Evolutionary conservation across 2,113 vertebrate species (phyloP).

Genomic region (Eonycteris spelaea): DNA sequence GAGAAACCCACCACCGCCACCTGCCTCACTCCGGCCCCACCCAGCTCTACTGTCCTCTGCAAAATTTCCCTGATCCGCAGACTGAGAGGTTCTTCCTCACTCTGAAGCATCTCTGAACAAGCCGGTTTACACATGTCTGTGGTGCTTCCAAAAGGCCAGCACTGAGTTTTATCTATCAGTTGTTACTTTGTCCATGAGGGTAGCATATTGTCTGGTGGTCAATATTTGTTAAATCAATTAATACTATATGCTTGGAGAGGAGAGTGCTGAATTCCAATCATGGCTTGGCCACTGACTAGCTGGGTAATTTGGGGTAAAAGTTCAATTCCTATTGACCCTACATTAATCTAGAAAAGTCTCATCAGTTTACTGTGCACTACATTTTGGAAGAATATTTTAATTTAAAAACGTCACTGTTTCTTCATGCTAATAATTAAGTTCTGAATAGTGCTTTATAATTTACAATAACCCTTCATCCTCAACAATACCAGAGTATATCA

Average conservation of each 20-base stretch:
- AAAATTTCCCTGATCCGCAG: neutral
- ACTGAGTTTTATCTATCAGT: neutral
- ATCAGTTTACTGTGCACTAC: neutral
- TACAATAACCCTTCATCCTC: neutral
- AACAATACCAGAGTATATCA: neutral
- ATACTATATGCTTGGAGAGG: neutral
- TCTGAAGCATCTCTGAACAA: neutral
- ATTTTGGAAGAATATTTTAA: neutral
- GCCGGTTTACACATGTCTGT: neutral
- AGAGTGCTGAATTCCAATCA: neutral
- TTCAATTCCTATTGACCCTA: neutral
- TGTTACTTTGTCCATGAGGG: neutral
- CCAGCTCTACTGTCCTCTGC: neutral
- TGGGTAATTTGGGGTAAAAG: neutral
- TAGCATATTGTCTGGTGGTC: neutral
- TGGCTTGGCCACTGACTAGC: neutral
- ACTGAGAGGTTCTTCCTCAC: neutral
- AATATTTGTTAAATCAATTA: neutral
- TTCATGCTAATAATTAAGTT: neutral
- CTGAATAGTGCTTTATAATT: slow-evolving; percentile 1
- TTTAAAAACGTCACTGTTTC: slow-evolving; percentile 21
- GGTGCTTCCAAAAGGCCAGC: neutral
- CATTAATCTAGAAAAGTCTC: neutral
- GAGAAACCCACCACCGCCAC: neutral
- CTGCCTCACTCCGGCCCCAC: neutral